Percentiles rank a stretch among this genome's conserved stretches.
Evolutionary conservation across 2,113 vertebrate genomes (phyloP).

Genomic region (Anhinga anhinga): DNA sequence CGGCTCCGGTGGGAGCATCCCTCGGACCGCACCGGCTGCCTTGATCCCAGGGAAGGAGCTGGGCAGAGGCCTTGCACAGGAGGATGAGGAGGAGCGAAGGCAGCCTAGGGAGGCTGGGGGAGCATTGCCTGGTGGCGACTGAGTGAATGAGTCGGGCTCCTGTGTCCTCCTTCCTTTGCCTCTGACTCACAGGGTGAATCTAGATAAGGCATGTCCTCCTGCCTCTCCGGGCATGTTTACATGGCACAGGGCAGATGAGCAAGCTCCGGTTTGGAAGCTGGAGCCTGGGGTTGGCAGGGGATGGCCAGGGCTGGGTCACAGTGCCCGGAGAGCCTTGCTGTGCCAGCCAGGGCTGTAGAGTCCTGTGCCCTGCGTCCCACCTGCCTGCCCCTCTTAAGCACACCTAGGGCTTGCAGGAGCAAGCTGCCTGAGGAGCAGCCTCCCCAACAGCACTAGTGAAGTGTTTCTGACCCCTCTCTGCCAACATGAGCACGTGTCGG

Average conservation of each 20-base stretch:
- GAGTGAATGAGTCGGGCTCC: not conserved
- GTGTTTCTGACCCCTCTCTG: not conserved
- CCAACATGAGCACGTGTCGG: accelerated
- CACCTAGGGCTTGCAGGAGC: not conserved
- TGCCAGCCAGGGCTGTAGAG: not conserved
- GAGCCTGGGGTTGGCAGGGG: not conserved
- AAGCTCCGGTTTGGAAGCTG: not conserved
- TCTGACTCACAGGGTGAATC: not conserved
- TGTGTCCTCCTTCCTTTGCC: not conserved
- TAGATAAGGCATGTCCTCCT: not conserved
- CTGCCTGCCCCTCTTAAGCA: not conserved
- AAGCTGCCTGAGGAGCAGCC: not conserved
- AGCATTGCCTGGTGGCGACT: not conserved
- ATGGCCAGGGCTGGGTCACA: accelerated
- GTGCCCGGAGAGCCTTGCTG: not conserved
- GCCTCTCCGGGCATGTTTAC: not conserved
- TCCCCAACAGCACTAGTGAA: not conserved
- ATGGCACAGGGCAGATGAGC: not conserved
- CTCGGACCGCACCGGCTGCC: accelerated
- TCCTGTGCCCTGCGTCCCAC: not conserved
- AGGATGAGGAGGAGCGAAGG: not conserved
- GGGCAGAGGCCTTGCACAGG: not conserved
- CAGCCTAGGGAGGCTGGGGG: not conserved
- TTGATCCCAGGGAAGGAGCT: not conserved
- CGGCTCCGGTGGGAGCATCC: not conserved